Base-by-base conservation (phyloP, 2,113 vertebrate species). In the Scomber japonicus region DNA sequence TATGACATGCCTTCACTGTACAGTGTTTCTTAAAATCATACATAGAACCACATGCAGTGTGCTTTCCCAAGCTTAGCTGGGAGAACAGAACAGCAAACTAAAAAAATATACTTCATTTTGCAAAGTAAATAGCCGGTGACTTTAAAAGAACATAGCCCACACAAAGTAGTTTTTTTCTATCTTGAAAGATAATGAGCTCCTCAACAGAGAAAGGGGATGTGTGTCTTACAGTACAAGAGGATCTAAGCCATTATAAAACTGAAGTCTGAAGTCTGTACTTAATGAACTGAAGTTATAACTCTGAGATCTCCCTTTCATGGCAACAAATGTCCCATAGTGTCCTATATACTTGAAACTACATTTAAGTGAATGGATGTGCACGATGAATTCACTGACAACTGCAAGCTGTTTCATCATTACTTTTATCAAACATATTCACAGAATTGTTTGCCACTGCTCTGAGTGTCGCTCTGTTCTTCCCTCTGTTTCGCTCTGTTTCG, bases 1-100 rank as follows among this genome's bases (percentile, higher is more conserved):
- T 81, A 90, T 85, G 72, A 89, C 93, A 92, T 91, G 84, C 87
- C 75, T 86, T 75, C 68, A 92, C 82, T 88, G 81, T 88, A 89
- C 86, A 82, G 66, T 80, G 14, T 84, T 67, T 83, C 40, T 82
- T 82, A 88, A 59, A 83, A 40, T 82, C 57, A 49, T 80, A 86
- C 67, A 80, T n/a, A 89, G 35, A 91, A 84, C 74, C 62, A 71
- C 90, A 90, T 91, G 86, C 86, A 82, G 44, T 87, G 65, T 83
- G 71, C 62, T 81, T 85, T 66, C 49, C 56, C 66, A 83, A 79
- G 50, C 65, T 74, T 77, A 49, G 64, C 78, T 62, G 75, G 54
- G 21, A 76, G 17, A 80, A 65, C 68, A 46, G 24, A 31, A 79
- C n/a, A 73, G 50, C 44, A 57, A 84, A 77, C 79, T 75, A 60